Evolutionary conservation across 1,140 invertebrate species (phyloP).

Genomic region (Hyles vespertilio): DNA sequence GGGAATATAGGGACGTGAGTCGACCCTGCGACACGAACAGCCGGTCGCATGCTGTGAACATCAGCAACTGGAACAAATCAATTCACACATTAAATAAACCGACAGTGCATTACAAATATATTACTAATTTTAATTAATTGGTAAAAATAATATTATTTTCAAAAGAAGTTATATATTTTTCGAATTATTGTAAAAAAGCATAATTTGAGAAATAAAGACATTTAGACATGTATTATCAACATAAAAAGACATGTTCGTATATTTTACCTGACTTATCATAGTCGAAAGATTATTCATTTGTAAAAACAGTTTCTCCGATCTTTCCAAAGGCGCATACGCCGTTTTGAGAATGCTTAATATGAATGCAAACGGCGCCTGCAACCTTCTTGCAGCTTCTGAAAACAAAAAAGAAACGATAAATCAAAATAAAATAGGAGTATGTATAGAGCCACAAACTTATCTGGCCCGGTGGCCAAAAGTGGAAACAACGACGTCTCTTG

Average conservation of each 20-base stretch:
- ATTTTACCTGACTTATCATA: conserved; percentile 79
- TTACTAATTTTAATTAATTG: too few relatives aligned
- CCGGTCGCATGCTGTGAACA: conserved; percentile 84
- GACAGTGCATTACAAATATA: too few relatives aligned
- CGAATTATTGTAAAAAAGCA: conserved; percentile 1
- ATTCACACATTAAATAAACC: too few relatives aligned
- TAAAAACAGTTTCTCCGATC: conserved; percentile 78
- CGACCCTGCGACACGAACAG: conserved; percentile 77
- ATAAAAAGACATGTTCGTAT: background rate
- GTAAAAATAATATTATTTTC: too few relatives aligned
- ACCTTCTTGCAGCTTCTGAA: conserved; percentile 67
- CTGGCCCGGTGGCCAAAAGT: too few relatives aligned
- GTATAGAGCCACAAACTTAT: too few relatives aligned
- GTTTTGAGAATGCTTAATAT: conserved; percentile 64
- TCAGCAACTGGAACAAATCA: conserved; percentile 78
- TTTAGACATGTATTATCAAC: too few relatives aligned
- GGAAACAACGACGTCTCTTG: too few relatives aligned
- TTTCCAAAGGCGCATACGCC: conserved; percentile 77
- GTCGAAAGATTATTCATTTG: conserved; percentile 81
- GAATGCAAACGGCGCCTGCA: conserved; percentile 58
- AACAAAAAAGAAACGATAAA: conserved; percentile 17
- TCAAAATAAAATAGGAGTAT: background rate
- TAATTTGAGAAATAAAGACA: background rate
- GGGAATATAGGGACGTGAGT: conserved; percentile 83
- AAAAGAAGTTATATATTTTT: too few relatives aligned